Evolutionary conservation across 2,797 vertebrate genomes (phyloP), one percentile per base, ranked within the genome.

Genomic region (Acestrorhynchus altus): DNA sequence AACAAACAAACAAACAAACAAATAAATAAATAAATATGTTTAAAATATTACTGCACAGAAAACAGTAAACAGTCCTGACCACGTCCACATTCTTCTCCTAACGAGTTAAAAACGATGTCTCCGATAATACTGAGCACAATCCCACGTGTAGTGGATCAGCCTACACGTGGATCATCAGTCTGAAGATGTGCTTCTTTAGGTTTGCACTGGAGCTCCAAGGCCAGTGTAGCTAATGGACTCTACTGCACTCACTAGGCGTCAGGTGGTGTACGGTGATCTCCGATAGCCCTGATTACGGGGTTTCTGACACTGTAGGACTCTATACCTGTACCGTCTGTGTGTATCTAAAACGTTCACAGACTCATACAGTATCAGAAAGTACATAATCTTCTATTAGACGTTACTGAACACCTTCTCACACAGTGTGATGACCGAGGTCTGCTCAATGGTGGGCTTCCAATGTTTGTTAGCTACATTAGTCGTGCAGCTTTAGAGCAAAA

Each of bases 11-110:
- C 31, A 47, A 44, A 24, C 31, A 46, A 31, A 16, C 4, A 51
- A 10, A n/a, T 68, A 15, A 51, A 67, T 49, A 67, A 67, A 67
- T 67, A 31, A 47, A 67, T 46, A 66, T 6, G 47, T 15, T 12
- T 66, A 18, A 28, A 8, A 47, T 11, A 3, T 15, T 18, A 15
- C 64, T 66, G 40, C 64, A 15, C 16, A 13, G 20, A 3, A n/a
- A n/a, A n/a, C n/a, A n/a, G 63, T 65, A 65, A 65, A 65, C 60
- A 22, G 18, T 42, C 40, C 39, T 42, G 40, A 26, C 20, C 4
- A n/a, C 39, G 12, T 22, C 18, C n/a, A 63, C 59, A 63, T 63
- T 63, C 31, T 63, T 57, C 54, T 11, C 1, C 8, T 39, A 63
- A 39, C 1, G 31, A 61, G 31, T 18, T 60, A 60, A 31, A 35